Conservation (phyloP, 2,797 vertebrate species). For the Hydrocynus forskahlii region DNA sequence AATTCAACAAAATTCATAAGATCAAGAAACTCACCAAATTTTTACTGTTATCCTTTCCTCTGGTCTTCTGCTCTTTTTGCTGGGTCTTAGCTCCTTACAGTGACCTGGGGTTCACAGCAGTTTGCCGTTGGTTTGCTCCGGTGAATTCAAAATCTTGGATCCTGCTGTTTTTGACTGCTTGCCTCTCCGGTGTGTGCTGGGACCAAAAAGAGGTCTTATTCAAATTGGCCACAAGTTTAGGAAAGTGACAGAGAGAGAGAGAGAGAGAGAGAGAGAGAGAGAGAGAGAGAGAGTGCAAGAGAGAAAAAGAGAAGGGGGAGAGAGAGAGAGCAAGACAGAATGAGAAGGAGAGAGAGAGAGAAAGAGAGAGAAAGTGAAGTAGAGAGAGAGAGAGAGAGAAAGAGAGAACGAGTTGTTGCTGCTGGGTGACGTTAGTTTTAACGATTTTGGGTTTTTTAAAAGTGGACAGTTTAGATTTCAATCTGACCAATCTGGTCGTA, state of each 20-base stretch:
- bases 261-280: slow-evolving; percentile 28
- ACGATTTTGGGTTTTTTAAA: slow-evolving; percentile 16
- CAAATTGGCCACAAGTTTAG: slow-evolving; percentile 74
- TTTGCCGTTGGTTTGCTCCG: slow-evolving; percentile 23
- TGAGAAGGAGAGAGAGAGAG: slow-evolving; percentile 15
- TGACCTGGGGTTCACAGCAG: slow-evolving; percentile 45
- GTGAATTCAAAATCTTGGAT: slow-evolving; percentile 45
- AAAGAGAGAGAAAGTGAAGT: not conserved
- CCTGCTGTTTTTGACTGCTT: slow-evolving; percentile 58
- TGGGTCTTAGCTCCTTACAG: slow-evolving; percentile 60
- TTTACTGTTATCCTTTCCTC: slow-evolving; percentile 19
- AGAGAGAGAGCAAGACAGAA: slow-evolving; percentile 40
- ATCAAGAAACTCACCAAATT: slow-evolving; percentile 44
- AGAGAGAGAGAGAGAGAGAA: slow-evolving; percentile 25
- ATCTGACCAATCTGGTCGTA: not conserved
- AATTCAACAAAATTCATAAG: not conserved
- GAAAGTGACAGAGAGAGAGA: slow-evolving; percentile 35
- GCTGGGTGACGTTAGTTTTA: slow-evolving; percentile 20
- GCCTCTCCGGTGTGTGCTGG: slow-evolving; percentile 71
- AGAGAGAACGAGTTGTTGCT: slow-evolving; percentile 28
- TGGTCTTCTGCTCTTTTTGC: slow-evolving; percentile 49
- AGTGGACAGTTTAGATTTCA: slow-evolving; percentile 5
- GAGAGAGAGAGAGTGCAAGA: slow-evolving; percentile 28
- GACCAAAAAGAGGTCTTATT: slow-evolving; percentile 82
- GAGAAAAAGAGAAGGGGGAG: no score